Evolutionary conservation across 2,113 vertebrate species (phyloP).

Genomic region (Arothron firmamentum): DNA sequence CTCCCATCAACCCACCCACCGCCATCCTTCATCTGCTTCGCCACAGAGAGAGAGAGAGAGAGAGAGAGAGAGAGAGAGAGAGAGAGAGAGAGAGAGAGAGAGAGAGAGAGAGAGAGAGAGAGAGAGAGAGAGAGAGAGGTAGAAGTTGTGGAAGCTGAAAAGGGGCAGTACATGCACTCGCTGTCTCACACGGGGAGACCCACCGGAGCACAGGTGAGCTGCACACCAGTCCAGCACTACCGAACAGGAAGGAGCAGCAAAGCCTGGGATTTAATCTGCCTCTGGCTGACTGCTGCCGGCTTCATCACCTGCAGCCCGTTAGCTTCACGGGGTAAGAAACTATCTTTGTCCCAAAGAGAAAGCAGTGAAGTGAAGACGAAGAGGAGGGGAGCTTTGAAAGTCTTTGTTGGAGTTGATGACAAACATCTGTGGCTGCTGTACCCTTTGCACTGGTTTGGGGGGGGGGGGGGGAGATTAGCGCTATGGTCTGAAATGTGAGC

Average conservation of each 20-base stretch:
- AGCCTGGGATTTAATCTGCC: slow-evolving; percentile 29
- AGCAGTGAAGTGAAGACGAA: slow-evolving; percentile 16
- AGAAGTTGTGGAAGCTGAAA: slow-evolving; percentile 60
- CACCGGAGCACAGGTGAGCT: slow-evolving; percentile 69
- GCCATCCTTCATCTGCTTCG: slow-evolving; percentile 64
- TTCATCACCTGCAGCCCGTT: slow-evolving; percentile 45
- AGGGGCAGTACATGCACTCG: slow-evolving; percentile 59
- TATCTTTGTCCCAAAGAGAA: slow-evolving; percentile 50
- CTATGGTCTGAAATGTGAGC: slow-evolving; percentile 51
- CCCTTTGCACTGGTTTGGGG: slow-evolving; percentile 6
- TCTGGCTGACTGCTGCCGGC: slow-evolving; percentile 19
- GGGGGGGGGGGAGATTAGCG: slow-evolving; percentile 31
- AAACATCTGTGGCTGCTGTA: slow-evolving; percentile 61
- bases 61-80: slow-evolving; percentile 13
- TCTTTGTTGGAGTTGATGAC: slow-evolving; percentile 62
- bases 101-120: slow-evolving; percentile 22
- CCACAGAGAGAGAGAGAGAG: slow-evolving; percentile 30
- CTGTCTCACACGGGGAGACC: slow-evolving; percentile 53
- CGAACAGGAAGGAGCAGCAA: slow-evolving; percentile 32
- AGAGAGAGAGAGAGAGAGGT: slow-evolving; percentile 23
- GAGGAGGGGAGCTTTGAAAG: slow-evolving; percentile 56
- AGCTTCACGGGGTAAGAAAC: slow-evolving; percentile 48
- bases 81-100: slow-evolving; percentile 19
- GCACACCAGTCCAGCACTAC: slow-evolving; percentile 27
- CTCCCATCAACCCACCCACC: slow-evolving; percentile 45